Evolutionary conservation across 1,140 invertebrate species (phyloP).

Genomic region (Drosophila sp.): DNA sequence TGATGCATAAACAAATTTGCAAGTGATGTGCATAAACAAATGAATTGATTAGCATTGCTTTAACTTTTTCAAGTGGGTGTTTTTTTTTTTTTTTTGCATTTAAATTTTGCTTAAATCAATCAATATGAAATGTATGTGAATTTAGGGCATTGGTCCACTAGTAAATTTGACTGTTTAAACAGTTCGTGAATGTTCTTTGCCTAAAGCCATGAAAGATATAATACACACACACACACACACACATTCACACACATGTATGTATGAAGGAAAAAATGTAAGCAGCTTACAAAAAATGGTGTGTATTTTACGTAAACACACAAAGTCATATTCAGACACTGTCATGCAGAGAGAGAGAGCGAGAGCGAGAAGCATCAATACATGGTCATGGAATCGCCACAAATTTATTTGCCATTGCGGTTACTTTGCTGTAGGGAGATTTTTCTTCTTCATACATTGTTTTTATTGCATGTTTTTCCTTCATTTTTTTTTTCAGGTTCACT

Average conservation of each 20-base stretch:
- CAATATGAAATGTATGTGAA: too few species aligned
- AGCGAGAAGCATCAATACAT: conserved; percentile 36
- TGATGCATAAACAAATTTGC: conserved; percentile 10
- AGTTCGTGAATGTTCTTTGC: conserved; percentile 56
- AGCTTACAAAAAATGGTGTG: conserved; percentile 55
- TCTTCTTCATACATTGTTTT: conserved; percentile 20
- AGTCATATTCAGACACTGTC: conserved; percentile 31
- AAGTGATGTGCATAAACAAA: conserved; percentile 11
- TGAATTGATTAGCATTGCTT: conserved; percentile 1
- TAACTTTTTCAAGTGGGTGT: too few species aligned
- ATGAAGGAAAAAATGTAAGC: conserved; percentile 34
- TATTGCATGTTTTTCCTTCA: conserved; percentile 13
- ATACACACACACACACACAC: conserved; percentile 24
- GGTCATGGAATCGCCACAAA: conserved; percentile 60
- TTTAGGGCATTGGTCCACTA: conserved; percentile 41
- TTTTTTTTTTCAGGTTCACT: conserved; percentile 28
- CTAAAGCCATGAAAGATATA: conserved; percentile 34
- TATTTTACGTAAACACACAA: conserved; percentile 52
- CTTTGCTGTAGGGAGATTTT: conserved; percentile 47
- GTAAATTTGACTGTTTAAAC: conserved; percentile 65
- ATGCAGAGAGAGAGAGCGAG: neutral
- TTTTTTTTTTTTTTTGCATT: too few species aligned
- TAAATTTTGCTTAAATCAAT: too few species aligned
- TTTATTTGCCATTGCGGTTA: conserved; percentile 79
- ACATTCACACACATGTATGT: neutral